phyloP scores from a whole-genome alignment of 2,797 vertebrate species.

The Lepilemur septentrionalis region DNA sequence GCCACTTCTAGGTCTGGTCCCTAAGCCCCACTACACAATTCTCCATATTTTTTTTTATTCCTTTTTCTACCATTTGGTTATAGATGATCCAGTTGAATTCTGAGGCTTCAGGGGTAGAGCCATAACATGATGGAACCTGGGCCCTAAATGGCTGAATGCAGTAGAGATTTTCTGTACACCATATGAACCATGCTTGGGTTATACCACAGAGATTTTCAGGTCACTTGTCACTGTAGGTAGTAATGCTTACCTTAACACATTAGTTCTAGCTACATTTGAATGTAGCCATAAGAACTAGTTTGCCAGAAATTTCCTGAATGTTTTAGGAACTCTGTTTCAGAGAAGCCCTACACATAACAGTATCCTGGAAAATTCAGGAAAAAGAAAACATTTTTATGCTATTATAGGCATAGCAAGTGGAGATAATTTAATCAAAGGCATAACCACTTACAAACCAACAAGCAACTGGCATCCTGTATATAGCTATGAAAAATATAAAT shows the following conservation, averaged over 20 bases:
- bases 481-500: slow-evolving; percentile 53
- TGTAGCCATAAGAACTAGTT: neutral
- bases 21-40: neutral
- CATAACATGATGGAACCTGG: neutral
- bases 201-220: neutral
- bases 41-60: neutral
- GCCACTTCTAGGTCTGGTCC: neutral
- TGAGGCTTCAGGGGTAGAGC: neutral
- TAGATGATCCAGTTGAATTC: slow-evolving; percentile 4
- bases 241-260: neutral
- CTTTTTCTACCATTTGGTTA: neutral
- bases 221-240: neutral
- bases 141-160: neutral
- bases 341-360: neutral
- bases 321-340: slow-evolving; percentile 14
- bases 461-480: slow-evolving; percentile 45
- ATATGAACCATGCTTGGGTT: neutral
- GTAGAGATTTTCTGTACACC: neutral
- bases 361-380: neutral
- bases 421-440: slow-evolving; percentile 62
- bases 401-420: slow-evolving; percentile 9
- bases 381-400: slow-evolving; percentile 23
- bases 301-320: neutral
- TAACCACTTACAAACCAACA: slow-evolving; percentile 49
- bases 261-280: neutral